A percentile compares a stretch with the other conserved stretches of the same genome.
Conservation (phyloP, 1,140 invertebrate species). For the Sycophila sp. region DNA sequence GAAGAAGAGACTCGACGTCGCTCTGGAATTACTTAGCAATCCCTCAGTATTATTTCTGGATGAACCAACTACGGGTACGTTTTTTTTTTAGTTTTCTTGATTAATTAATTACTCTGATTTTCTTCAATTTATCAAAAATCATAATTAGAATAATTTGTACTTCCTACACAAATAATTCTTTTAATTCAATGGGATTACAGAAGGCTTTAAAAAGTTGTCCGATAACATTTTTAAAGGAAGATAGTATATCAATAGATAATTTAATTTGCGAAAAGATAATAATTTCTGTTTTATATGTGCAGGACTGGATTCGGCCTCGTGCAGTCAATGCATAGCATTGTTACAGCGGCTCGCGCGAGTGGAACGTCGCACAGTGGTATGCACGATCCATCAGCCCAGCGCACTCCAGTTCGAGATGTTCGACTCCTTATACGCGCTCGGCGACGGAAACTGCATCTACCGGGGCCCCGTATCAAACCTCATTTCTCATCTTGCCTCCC, state of each 20-base stretch:
- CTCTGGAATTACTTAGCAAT: conserved; percentile 74
- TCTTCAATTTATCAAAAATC: too few relatives aligned
- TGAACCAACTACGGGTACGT: conserved; percentile 78
- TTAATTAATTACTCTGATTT: too few relatives aligned
- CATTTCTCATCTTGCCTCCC: conserved; percentile 82
- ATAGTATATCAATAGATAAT: too few relatives aligned
- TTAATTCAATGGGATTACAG: too few relatives aligned
- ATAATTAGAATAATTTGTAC: too few relatives aligned
- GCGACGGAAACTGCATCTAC: conserved; percentile 89
- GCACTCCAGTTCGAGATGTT: conserved; percentile 96
- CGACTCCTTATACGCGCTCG: conserved; percentile 91
- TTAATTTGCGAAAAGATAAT: too few relatives aligned
- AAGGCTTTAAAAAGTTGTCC: too few relatives aligned
- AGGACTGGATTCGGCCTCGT: conserved; percentile 93
- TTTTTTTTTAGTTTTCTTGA: background rate
- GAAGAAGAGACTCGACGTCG: conserved; percentile 78
- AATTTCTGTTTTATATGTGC: conserved; percentile 55
- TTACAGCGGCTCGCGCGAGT: conserved; percentile 80
- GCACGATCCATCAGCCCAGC: conserved; percentile 96
- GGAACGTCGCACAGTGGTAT: conserved; percentile 91
- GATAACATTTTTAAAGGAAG: too few relatives aligned
- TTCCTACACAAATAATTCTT: too few relatives aligned
- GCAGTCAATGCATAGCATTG: conserved; percentile 86
- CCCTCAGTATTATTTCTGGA: conserved; percentile 83
- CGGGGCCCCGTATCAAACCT: conserved; percentile 79